Percentiles rank a stretch among this genome's conserved stretches.
Evolutionary conservation across 92 coral and sea anemone species (phyloP).

Genomic region (Epizoanthus fatuus): DNA sequence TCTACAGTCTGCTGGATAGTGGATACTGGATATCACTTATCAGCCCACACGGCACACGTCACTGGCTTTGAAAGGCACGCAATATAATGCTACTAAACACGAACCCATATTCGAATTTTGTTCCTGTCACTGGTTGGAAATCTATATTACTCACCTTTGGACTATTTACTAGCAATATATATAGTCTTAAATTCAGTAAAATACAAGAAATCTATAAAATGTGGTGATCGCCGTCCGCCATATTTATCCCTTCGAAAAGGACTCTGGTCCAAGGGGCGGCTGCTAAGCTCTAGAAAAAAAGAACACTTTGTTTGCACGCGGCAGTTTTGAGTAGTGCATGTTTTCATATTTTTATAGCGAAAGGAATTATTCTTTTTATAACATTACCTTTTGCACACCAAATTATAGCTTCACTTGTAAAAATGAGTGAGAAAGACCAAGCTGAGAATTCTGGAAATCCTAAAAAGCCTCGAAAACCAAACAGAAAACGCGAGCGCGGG

Average conservation of each 20-base stretch:
- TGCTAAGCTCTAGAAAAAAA: background rate
- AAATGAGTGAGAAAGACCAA: background rate
- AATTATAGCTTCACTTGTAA: background rate
- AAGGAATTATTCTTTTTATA: no score
- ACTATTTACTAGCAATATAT: background rate
- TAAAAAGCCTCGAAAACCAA: background rate
- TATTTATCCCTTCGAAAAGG: background rate
- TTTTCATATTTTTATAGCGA: no score
- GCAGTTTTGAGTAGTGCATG: conserved; percentile 1
- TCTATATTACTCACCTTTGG: background rate
- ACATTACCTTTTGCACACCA: no score
- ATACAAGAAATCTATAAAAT: background rate
- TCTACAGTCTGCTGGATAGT: no score
- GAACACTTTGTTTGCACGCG: background rate
- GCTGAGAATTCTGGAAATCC: background rate
- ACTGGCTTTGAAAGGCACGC: no score
- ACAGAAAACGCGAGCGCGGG: conserved; percentile 15
- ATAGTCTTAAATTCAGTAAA: background rate
- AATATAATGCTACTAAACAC: no score
- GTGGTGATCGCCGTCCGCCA: background rate
- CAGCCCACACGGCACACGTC: no score
- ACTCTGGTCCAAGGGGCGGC: background rate
- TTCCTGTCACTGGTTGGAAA: background rate
- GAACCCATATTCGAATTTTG: background rate
- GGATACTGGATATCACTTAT: no score